Evolutionary conservation across 2,113 vertebrate species (phyloP).

Genomic region (Antechinus stuartii): DNA sequence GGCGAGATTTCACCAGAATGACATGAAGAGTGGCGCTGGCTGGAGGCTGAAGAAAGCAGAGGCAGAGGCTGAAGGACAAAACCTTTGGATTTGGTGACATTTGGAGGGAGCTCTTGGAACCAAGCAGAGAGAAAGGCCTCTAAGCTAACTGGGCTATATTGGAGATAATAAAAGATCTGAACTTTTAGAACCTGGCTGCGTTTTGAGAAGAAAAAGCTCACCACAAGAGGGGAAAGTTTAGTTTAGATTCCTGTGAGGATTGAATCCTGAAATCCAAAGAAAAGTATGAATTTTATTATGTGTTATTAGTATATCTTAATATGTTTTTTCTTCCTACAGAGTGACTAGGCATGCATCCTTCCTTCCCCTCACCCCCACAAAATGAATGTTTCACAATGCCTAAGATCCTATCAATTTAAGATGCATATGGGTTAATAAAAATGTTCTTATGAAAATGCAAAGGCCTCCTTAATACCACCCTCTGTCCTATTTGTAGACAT

Average conservation of each 20-base stretch:
- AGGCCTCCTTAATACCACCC: neutral
- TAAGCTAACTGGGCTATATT: too few species aligned
- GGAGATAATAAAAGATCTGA: too few species aligned
- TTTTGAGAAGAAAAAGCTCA: too few species aligned
- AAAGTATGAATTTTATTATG: neutral
- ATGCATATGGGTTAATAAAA: neutral
- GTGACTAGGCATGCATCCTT: neutral
- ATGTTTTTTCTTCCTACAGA: neutral
- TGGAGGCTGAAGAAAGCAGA: too few species aligned
- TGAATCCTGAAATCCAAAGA: neutral
- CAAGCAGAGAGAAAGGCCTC: too few species aligned
- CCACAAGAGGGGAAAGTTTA: neutral
- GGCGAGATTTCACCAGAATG: too few species aligned
- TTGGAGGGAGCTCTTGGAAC: too few species aligned
- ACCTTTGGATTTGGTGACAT: too few species aligned
- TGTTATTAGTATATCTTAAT: too few species aligned
- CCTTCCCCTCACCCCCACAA: neutral
- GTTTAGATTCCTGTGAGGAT: neutral
- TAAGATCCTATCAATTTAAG: neutral
- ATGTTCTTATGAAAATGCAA: neutral
- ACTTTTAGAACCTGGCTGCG: too few species aligned
- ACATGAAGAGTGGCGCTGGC: too few species aligned
- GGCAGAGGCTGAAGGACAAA: too few species aligned
- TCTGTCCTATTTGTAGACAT: neutral
- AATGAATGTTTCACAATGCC: neutral